Evolutionary conservation across 2,113 vertebrate species (phyloP), one percentile per base, ranked within the genome.

Genomic region (Gavia stellata): DNA sequence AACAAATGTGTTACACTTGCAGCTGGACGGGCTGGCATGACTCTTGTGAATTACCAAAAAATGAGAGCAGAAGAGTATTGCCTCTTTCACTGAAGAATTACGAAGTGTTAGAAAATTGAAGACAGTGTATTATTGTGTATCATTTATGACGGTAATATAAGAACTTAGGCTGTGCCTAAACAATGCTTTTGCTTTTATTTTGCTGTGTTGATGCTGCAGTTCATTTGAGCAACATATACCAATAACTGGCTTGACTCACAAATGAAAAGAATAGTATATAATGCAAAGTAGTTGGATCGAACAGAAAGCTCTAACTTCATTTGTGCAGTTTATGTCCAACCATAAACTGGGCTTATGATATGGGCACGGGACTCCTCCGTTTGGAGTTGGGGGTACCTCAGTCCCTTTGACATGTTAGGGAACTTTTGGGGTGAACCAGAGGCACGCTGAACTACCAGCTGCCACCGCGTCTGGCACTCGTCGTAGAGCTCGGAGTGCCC

Each of bases 401-500:
- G 21, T 66, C 9, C 55, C 59, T 40, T 21, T 52, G 78, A 36
- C 24, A 66, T 8, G 16, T 40, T 7, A 12, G 61, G 28, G 23
- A 20, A 25, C 6, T 40, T 63, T 40, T 28, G 47, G 28, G 16
- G 9, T 83, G 67, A 72, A 19, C 5, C 49, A 21, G 31, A 8
- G 26, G 12, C 14, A 25, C 29, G 1, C 34, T 7, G 59, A 74
- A 17, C 28, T 42, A 2, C 9, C 13, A 19, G 36, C 2, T 63
- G n/a, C n/a, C n/a, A n/a, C n/a, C n/a, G n/a, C n/a, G 21, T 12
- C 24, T 68, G 44, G 12, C 13, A 6, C 4, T 59, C 10, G 1
- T 14, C 7, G 25, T 0, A 36, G 58, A 36, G 72, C n/a, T 81
- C 2, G 0, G 23, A 7, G 33, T 58, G 33, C 6, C 52, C 20